Percentiles rank a stretch among this genome's conserved stretches.
Evolutionary conservation across 2,888 invertebrate species (phyloP).

Genomic region (Rosalia funebris): DNA sequence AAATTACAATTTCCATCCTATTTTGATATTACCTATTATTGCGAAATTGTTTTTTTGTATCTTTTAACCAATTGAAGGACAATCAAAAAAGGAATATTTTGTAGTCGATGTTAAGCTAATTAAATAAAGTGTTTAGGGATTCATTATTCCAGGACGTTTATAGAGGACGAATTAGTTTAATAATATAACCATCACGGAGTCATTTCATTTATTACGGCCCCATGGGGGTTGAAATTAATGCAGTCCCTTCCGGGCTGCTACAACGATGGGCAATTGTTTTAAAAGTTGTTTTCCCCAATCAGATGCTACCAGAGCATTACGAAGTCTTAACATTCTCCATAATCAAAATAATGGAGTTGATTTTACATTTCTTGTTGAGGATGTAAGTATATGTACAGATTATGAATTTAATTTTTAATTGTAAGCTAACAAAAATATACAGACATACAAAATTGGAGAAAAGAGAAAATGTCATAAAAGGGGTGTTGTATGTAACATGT

Average conservation of each 20-base stretch:
- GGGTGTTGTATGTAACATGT: too few relatives aligned
- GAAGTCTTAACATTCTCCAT: slow-evolving; percentile 50
- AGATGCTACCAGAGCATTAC: slow-evolving; percentile 46
- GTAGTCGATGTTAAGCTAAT: slow-evolving; percentile 3
- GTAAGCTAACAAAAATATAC: too few relatives aligned
- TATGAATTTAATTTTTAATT: too few relatives aligned
- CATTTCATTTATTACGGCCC: slow-evolving; percentile 46
- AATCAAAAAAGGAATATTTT: too few relatives aligned
- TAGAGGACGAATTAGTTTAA: neutral
- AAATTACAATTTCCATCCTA: neutral
- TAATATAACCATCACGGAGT: slow-evolving; percentile 43
- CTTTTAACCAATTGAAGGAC: too few relatives aligned
- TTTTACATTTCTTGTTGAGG: slow-evolving; percentile 54
- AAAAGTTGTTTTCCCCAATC: slow-evolving; percentile 64
- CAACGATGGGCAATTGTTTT: slow-evolving; percentile 66
- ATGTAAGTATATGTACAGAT: slow-evolving; percentile 52
- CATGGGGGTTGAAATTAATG: slow-evolving; percentile 58
- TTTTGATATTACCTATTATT: too few relatives aligned
- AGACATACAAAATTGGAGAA: too few relatives aligned
- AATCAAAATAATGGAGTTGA: slow-evolving; percentile 47
- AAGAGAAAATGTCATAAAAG: too few relatives aligned
- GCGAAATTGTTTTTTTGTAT: too few relatives aligned
- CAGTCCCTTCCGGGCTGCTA: slow-evolving; percentile 60
- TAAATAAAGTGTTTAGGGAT: slow-evolving; percentile 16
- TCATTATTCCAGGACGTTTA: neutral